phyloP scores from a whole-genome alignment of 2,888 invertebrate genomes.

The Patella ulyssiponensis region DNA sequence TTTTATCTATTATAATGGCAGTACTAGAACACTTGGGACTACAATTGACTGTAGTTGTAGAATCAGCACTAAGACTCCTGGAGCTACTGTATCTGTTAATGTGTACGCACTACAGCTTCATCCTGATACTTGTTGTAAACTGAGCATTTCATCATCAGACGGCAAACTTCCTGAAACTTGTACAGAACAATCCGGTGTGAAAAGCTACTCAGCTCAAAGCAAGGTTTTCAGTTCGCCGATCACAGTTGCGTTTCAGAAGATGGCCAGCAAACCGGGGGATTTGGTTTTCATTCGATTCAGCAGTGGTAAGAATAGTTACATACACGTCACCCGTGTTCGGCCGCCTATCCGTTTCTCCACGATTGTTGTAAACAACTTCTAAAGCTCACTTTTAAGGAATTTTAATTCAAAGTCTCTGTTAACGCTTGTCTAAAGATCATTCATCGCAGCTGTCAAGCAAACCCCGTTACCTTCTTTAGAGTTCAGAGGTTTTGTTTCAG shows the following conservation, averaged over 20 bases:
- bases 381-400: too few species aligned
- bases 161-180: background rate
- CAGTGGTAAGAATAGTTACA: background rate
- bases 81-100: background rate
- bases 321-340: too few species aligned
- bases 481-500: too few species aligned
- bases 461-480: too few species aligned
- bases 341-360: too few species aligned
- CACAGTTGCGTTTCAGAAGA: background rate
- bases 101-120: background rate
- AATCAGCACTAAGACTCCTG: background rate
- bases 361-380: too few species aligned
- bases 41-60: background rate
- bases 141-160: background rate
- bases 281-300: background rate
- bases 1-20: background rate
- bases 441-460: too few species aligned
- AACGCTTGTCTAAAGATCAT: too few species aligned
- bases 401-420: too few species aligned
- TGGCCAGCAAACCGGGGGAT: background rate
- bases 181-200: background rate
- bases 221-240: background rate
- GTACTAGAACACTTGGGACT: background rate
- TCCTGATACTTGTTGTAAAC: background rate
- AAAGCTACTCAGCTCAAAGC: background rate